Evolutionary conservation across 2,113 vertebrate genomes (phyloP).

Genomic region (Psephotus haematonotus): DNA sequence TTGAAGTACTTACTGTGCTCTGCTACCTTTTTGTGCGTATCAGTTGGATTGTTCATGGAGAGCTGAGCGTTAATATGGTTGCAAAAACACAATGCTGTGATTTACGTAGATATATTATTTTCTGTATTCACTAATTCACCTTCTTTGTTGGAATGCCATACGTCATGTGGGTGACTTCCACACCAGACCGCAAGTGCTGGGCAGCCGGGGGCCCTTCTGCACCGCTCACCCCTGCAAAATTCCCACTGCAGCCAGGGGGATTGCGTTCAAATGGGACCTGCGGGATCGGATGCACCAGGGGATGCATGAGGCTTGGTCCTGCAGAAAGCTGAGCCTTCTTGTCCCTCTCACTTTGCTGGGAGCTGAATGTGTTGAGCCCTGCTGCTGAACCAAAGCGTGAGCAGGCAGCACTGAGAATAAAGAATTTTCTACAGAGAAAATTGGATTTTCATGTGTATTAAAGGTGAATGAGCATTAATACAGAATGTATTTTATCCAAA

Average conservation of each 20-base stretch:
- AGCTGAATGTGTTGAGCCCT: not conserved
- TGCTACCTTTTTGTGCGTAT: not conserved
- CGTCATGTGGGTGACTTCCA: not conserved
- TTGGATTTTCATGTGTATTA: conserved; percentile 40
- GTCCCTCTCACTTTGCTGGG: not conserved
- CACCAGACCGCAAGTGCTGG: too few species aligned
- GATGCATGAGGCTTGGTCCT: not conserved
- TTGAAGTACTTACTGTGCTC: not conserved
- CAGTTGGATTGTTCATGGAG: not conserved
- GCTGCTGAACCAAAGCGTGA: not conserved
- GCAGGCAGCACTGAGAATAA: conserved; percentile 44
- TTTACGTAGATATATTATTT: not conserved
- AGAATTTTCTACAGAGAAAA: conserved; percentile 50
- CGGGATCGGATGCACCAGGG: not conserved
- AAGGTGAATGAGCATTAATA: conserved; percentile 51
- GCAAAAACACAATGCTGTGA: not conserved
- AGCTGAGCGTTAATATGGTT: not conserved
- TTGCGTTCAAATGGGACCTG: not conserved
- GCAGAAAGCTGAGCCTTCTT: not conserved
- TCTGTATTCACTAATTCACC: not conserved
- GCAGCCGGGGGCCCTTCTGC: not conserved
- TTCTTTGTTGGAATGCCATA: not conserved
- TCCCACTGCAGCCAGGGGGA: not conserved
- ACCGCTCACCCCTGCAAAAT: not conserved
- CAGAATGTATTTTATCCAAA: conserved; percentile 62